Conservation (phyloP, 1,140 invertebrate species). For the Bombus pascuorum region DNA sequence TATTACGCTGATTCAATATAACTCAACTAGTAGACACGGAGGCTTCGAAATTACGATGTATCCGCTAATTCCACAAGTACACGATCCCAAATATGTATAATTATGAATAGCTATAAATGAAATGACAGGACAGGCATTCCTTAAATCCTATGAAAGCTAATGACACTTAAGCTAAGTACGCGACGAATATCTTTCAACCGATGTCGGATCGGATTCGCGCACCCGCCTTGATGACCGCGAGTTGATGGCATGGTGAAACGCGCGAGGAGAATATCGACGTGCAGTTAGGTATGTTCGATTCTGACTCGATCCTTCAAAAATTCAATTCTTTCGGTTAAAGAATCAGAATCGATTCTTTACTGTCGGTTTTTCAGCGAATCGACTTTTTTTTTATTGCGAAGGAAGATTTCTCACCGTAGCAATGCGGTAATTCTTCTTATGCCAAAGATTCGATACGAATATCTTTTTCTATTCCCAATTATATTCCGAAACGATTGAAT, state of each 20-base stretch:
- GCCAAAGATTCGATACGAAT: no score
- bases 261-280: not conserved
- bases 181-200: slow-evolving; percentile 12
- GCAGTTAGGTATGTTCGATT: no score
- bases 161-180: not conserved
- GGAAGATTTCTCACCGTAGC: no score
- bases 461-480: no score
- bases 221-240: slow-evolving; percentile 33
- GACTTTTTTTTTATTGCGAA: no score
- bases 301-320: no score
- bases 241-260: slow-evolving; percentile 27
- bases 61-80: not conserved
- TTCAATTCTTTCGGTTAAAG: no score
- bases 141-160: not conserved
- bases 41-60: not conserved
- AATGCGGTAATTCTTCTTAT: no score
- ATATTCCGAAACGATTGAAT: no score
- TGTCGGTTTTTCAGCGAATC: no score
- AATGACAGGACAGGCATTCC: not conserved
- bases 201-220: slow-evolving; percentile 38
- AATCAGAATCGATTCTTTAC: no score
- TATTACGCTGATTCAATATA: not conserved
- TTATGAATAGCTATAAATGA: not conserved
- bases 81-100: not conserved
- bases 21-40: fast-evolving